Conservation (phyloP, 2,113 vertebrate species). For the Paralichthys olivaceus region DNA sequence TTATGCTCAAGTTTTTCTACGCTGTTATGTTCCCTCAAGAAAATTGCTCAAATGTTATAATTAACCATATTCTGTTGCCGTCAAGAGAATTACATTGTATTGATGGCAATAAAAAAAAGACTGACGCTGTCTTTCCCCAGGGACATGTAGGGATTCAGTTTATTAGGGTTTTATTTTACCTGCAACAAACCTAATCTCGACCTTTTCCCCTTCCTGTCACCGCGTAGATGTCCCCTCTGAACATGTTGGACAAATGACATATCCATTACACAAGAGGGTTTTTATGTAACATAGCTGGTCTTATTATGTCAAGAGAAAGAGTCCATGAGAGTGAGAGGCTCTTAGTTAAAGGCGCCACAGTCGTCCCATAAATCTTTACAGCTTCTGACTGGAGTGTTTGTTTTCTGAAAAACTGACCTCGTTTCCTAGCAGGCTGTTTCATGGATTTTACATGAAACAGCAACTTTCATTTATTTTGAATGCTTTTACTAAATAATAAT, state of each 20-base stretch:
- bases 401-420: constrained; percentile 11
- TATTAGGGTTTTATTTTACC: no score
- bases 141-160: no score
- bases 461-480: neutral
- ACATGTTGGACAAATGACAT: constrained; percentile 50
- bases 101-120: neutral
- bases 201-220: no score
- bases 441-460: neutral
- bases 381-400: constrained; percentile 3
- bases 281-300: constrained; percentile 74
- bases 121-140: no score
- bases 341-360: constrained; percentile 42
- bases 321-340: constrained; percentile 35
- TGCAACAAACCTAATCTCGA: no score
- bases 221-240: neutral
- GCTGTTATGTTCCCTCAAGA: neutral
- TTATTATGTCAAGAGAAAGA: constrained; percentile 71
- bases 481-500: neutral
- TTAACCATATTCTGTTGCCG: neutral
- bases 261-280: constrained; percentile 72
- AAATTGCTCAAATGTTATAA: neutral
- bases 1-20: neutral
- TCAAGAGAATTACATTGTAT: neutral
- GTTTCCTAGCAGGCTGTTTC: neutral
- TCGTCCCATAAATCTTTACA: neutral